Conservation (phyloP, 2,113 vertebrate species). For the Phyllostomus discolor region DNA sequence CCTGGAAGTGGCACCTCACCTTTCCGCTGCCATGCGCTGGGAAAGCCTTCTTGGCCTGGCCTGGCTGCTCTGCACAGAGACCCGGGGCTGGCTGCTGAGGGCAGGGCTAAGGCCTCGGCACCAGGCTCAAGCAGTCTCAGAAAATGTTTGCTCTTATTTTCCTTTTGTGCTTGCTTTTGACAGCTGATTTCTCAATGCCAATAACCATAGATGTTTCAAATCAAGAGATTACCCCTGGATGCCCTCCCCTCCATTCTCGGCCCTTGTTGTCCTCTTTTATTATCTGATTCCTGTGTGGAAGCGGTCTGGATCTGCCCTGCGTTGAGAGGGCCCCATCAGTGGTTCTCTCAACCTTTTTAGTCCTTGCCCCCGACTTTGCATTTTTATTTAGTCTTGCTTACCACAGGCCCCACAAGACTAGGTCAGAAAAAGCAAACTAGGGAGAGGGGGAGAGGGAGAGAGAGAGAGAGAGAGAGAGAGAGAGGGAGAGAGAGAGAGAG, state of each 20-base stretch:
- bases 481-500: neutral
- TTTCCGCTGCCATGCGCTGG: neutral
- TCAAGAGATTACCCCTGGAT: neutral
- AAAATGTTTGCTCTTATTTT: neutral
- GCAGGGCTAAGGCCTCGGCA: neutral
- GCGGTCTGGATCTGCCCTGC: neutral
- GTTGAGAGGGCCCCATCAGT: neutral
- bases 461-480: neutral
- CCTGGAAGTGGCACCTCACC: neutral
- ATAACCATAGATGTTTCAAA: neutral
- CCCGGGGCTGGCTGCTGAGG: neutral
- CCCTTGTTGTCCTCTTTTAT: neutral
- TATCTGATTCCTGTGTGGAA: neutral
- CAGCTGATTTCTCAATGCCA: constrained; percentile 1
- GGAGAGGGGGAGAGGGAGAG: neutral
- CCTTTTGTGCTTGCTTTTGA: neutral
- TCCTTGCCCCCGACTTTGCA: neutral
- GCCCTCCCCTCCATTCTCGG: neutral
- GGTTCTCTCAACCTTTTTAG: neutral
- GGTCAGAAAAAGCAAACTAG: constrained; percentile 7
- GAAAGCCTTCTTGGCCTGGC: neutral
- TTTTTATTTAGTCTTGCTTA: neutral
- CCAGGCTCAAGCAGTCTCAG: neutral
- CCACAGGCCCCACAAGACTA: neutral
- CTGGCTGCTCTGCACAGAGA: neutral